Evolutionary conservation across 2,797 vertebrate species (phyloP).

Genomic region (Mallotus villosus): DNA sequence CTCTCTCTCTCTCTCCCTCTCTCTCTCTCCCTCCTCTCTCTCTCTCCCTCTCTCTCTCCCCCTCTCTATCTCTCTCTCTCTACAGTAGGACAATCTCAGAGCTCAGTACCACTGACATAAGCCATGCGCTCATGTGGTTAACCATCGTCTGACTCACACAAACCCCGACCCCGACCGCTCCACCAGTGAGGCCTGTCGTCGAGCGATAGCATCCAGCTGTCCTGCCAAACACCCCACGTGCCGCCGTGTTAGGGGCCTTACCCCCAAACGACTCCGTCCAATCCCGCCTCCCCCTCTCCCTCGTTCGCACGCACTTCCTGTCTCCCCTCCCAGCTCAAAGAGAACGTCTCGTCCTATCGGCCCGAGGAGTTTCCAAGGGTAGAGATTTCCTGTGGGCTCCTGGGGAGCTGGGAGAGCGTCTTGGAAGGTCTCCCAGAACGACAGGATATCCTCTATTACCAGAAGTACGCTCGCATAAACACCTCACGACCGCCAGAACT

Average conservation of each 20-base stretch:
- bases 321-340: background rate
- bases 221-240: no score
- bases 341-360: background rate
- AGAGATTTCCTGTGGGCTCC: slow-evolving; percentile 16
- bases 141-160: no score
- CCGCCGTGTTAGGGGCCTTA: no score
- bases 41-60: background rate
- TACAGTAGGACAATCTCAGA: background rate
- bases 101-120: background rate
- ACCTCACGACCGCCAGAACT: slow-evolving; percentile 49
- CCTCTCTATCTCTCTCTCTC: slow-evolving; percentile 14
- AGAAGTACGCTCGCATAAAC: slow-evolving; percentile 57
- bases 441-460: slow-evolving; percentile 67
- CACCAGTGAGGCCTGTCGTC: background rate
- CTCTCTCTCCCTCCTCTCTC: slow-evolving; percentile 27
- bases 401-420: slow-evolving; percentile 16
- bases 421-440: slow-evolving; percentile 55
- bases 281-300: no score
- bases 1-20: background rate
- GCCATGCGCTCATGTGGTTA: background rate
- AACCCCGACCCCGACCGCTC: slow-evolving; percentile 16
- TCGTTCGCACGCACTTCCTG: slow-evolving; percentile 14
- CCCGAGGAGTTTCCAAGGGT: slow-evolving; percentile 1
- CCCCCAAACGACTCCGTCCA: background rate
- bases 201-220: no score